Conservation (phyloP, 2,113 vertebrate species). For the Brevimyrus niger region DNA sequence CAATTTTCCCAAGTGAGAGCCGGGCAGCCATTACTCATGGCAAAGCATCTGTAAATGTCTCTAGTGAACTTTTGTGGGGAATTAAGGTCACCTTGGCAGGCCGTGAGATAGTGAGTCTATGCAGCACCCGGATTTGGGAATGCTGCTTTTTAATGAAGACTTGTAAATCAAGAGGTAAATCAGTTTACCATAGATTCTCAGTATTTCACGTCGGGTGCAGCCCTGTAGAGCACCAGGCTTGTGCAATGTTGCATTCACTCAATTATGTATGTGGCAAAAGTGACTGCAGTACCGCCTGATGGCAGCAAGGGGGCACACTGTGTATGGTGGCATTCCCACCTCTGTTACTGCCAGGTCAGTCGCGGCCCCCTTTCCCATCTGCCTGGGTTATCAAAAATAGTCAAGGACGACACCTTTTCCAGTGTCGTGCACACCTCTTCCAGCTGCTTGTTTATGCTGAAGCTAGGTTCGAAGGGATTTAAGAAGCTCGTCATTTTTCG, state of each 20-base stretch:
- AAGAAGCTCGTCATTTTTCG: constrained; percentile 28
- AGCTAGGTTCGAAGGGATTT: constrained; percentile 24
- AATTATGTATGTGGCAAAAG: not conserved
- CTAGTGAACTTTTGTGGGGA: not conserved
- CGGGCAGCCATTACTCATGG: not conserved
- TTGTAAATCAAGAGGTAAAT: constrained; percentile 1
- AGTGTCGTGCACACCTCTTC: constrained; percentile 15
- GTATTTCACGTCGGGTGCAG: not conserved
- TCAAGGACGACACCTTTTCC: not conserved
- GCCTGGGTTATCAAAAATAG: too few relatives aligned
- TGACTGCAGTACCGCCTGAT: not conserved
- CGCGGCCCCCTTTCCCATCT: not conserved
- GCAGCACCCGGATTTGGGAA: not conserved
- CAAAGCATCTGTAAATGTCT: constrained; percentile 2
- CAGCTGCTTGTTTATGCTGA: constrained; percentile 24
- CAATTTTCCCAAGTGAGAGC: not conserved
- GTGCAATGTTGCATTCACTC: not conserved
- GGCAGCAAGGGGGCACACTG: not conserved
- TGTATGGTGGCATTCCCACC: not conserved
- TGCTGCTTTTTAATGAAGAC: constrained; percentile 10
- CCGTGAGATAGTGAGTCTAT: not conserved
- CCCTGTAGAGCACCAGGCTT: not conserved
- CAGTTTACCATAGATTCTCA: not conserved
- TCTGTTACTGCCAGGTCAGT: not conserved
- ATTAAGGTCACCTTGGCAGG: constrained; percentile 1